These are phyloP conservation scores for Phocoena sinus DNA, from an alignment of 2,113 vertebrate genomes.

Conservation along the genomic window DNA sequence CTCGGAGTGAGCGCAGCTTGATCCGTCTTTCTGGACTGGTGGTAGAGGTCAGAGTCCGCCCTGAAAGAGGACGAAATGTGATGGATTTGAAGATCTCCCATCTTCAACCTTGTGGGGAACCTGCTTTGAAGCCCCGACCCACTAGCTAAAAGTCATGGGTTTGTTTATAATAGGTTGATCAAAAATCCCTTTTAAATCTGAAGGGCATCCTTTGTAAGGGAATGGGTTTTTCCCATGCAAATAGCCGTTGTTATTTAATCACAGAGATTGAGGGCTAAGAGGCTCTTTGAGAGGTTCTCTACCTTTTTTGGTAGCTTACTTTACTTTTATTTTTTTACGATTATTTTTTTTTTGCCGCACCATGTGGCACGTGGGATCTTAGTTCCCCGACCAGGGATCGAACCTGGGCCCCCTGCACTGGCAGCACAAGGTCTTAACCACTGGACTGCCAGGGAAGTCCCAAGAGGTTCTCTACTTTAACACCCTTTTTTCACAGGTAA, in stretches of 20 bases:
- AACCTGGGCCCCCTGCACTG: too few relatives aligned
- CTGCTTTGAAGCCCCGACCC: background rate
- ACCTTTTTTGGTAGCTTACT: too few relatives aligned
- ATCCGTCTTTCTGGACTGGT: background rate
- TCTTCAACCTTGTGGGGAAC: background rate
- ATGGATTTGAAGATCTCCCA: background rate
- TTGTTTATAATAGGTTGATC: background rate
- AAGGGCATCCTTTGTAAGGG: background rate
- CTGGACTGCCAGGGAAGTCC: too few relatives aligned
- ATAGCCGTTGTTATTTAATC: background rate
- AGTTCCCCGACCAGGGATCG: too few relatives aligned
- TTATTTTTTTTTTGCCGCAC: too few relatives aligned
- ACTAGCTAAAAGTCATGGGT: background rate
- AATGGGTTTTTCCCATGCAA: background rate
- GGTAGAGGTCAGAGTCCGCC: fast-evolving
- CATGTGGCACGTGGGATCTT: too few relatives aligned
- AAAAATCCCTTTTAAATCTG: background rate
- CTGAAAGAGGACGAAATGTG: background rate
- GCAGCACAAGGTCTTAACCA: too few relatives aligned
- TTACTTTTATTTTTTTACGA: too few relatives aligned
- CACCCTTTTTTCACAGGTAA: background rate
- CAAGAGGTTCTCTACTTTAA: background rate
- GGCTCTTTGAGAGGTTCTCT: background rate
- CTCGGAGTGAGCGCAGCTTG: fast-evolving
- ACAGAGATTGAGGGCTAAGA: background rate